Base-by-base conservation (phyloP, 1,140 invertebrate species). In the Melitaea cinxia region DNA sequence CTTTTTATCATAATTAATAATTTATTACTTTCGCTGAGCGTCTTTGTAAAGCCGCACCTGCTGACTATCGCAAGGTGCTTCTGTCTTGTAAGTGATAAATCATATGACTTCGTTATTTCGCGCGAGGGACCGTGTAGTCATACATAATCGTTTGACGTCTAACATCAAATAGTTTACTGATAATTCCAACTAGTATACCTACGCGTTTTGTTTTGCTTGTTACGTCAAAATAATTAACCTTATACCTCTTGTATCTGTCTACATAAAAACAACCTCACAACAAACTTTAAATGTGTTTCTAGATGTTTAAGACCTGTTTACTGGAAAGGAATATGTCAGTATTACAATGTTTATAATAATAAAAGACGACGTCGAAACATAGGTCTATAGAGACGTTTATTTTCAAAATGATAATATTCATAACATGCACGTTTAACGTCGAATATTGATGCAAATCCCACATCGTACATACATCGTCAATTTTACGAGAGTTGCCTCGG, bases 1-100 rank as follows among this genome's bases (percentile, higher is more conserved):
- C 74, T 81, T 79, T 87, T 82, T 87, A 83, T 88, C 82, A 90
- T 88, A 89, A 89, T 89, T 86, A 89, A 86, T 88, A 88, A 88
- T 90, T 88, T 88, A 88, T 90, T 75, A 80, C 78, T 87, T 82
- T 88, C 82, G 80, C 78, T 81, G 75, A 77, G 73, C 50, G 42
- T 28, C 77, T 85, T 87, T 81, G 78, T 80, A 50, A 35, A 17
- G 57, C 78, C 79, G 80, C 84, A 87, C 83, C 82, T 84, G 82
- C 77, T 19, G 28, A 70, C 72, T 65, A 72, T 59, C 56, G 78
- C 81, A 88, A 86, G 83, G 85, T 89, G 85, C 85, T 85, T 83
- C 87, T 86, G 83, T 88, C 77, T 76, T 75, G 42, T 61, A 67
- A 19, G 61, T 77, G 58, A 85, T 85, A 83, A 82, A 86, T 88